phyloP scores from a whole-genome alignment of 2,797 vertebrate species.

The Oryzias sinensis region DNA sequence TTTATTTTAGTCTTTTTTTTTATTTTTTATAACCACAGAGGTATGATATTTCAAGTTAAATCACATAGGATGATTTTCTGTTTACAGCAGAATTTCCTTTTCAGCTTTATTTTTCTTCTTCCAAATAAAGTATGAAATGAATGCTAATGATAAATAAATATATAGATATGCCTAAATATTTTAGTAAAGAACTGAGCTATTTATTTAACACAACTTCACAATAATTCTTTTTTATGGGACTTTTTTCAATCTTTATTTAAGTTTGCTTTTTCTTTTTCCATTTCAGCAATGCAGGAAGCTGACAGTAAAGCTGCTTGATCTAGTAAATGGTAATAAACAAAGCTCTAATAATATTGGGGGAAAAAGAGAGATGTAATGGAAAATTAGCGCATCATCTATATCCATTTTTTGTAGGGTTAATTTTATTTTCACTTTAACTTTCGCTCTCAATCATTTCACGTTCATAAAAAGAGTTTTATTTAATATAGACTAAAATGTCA shows the following conservation, averaged over 20 bases:
- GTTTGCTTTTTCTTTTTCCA: background rate
- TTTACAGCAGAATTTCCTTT: background rate
- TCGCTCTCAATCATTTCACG: too few species aligned
- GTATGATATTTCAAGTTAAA: slow-evolving; percentile 37
- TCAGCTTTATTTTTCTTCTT: background rate
- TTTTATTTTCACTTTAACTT: too few species aligned
- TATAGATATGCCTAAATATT: background rate
- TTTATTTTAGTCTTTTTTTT: slow-evolving; percentile 46
- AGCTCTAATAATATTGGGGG: too few species aligned
- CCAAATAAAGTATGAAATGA: background rate
- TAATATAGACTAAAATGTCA: background rate
- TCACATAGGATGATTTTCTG: slow-evolving; percentile 40
- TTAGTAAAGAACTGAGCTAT: background rate
- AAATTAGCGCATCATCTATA: too few species aligned
- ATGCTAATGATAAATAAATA: background rate
- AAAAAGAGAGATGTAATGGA: too few species aligned
- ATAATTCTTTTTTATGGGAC: background rate
- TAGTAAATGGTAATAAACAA: too few species aligned
- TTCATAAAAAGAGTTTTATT: background rate
- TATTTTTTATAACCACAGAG: slow-evolving; percentile 20
- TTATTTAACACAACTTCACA: background rate
- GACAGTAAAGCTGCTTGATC: too few species aligned
- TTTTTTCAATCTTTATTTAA: background rate
- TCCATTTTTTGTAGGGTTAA: too few species aligned
- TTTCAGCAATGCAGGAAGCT: too few species aligned